These are phyloP conservation scores for Notodonta dromedarius DNA, from an alignment of 2,888 invertebrate genomes.

Conservation along the genomic window DNA sequence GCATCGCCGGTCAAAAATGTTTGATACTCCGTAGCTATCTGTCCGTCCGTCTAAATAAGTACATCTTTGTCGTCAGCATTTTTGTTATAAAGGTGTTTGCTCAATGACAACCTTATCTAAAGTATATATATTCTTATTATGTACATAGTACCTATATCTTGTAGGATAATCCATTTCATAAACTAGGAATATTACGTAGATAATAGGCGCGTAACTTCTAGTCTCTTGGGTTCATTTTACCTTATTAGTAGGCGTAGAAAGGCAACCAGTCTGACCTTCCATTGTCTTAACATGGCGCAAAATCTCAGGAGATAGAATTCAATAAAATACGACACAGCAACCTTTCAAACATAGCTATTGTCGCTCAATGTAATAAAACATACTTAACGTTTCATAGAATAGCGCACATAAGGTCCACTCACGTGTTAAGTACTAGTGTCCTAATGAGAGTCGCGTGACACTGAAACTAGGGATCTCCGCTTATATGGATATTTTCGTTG, in stretches of 20 bases:
- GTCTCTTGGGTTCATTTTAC: too few species aligned
- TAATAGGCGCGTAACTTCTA: neutral
- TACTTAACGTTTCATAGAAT: slow-evolving; percentile 16
- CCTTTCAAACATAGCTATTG: slow-evolving; percentile 15
- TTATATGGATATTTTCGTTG: slow-evolving; percentile 54
- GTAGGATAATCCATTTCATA: neutral
- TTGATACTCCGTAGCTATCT: neutral
- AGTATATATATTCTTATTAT: neutral
- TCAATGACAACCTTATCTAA: neutral
- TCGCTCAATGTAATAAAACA: slow-evolving; percentile 8
- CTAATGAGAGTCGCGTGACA: slow-evolving; percentile 71
- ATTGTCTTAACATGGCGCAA: slow-evolving; percentile 24
- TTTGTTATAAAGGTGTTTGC: neutral
- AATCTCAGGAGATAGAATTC: slow-evolving; percentile 14
- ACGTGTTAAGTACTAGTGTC: slow-evolving; percentile 16
- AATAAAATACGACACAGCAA: slow-evolving; percentile 20
- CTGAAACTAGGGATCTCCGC: slow-evolving; percentile 47
- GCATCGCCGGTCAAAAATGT: neutral
- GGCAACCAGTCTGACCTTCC: slow-evolving; percentile 31
- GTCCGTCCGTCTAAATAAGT: neutral
- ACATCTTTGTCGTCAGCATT: neutral
- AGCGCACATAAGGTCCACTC: slow-evolving; percentile 12
- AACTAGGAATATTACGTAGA: neutral
- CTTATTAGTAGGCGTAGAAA: slow-evolving; percentile 4
- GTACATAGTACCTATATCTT: neutral